phyloP scores from a whole-genome alignment of 2,888 invertebrate species.

The Drosophila koepferae region DNA sequence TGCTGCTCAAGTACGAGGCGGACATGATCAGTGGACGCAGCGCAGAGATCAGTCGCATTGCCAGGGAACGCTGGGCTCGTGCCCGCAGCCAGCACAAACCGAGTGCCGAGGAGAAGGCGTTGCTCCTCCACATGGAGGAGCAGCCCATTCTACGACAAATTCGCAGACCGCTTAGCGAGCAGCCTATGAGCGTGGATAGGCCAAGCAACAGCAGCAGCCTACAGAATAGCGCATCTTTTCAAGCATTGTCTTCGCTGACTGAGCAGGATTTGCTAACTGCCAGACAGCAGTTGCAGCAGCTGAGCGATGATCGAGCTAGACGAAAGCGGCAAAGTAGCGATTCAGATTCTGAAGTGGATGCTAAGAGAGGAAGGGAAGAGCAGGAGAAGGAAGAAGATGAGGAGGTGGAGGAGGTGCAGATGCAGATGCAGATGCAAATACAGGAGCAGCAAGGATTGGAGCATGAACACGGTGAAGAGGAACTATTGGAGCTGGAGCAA shows the following conservation, averaged over 20 bases:
- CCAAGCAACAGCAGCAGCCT: background rate
- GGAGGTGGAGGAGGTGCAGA: background rate
- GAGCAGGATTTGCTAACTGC: conserved; percentile 44
- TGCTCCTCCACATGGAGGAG: conserved; percentile 1
- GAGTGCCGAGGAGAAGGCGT: conserved; percentile 10
- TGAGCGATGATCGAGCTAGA: background rate
- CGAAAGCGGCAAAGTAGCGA: background rate
- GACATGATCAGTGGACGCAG: conserved; percentile 1
- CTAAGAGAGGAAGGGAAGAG: background rate
- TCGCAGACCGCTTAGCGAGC: conserved; percentile 7
- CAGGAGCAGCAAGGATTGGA: background rate
- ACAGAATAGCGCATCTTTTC: background rate
- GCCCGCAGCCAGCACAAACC: background rate
- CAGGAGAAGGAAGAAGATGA: background rate
- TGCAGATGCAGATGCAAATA: background rate
- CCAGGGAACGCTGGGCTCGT: conserved; percentile 8
- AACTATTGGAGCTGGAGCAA: background rate
- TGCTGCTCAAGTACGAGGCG: conserved; percentile 11
- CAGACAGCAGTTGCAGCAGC: conserved; percentile 39
- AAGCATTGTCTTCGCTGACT: background rate
- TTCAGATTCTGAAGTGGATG: background rate
- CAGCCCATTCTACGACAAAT: background rate
- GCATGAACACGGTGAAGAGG: background rate
- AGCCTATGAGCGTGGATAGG: background rate
- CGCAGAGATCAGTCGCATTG: conserved; percentile 6